Evolutionary conservation across 92 coral and sea anemone genomes (phyloP).

Genomic region (Zoanthus gigantus): DNA sequence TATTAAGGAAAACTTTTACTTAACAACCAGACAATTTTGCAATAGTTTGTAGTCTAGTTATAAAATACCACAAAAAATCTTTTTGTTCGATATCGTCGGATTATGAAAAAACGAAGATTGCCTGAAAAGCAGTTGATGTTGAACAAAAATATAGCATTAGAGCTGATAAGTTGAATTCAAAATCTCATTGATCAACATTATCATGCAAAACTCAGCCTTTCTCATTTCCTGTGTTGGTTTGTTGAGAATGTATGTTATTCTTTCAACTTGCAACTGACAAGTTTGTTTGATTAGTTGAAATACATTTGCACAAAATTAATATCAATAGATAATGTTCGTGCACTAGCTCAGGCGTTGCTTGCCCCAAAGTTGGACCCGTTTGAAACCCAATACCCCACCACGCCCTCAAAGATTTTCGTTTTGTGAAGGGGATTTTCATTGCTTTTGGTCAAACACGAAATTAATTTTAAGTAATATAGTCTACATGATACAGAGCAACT

Average conservation of each 20-base stretch:
- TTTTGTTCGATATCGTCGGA: no score
- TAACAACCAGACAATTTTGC: no score
- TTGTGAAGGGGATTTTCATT: neutral
- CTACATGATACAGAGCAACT: neutral
- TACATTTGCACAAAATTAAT: neutral
- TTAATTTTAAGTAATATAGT: neutral
- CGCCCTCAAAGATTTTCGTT: neutral
- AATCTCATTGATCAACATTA: neutral
- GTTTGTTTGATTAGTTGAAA: neutral
- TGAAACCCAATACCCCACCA: slow-evolving; percentile 5
- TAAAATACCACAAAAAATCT: no score
- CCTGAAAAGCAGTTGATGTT: no score
- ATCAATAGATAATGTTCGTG: neutral
- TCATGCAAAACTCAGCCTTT: neutral
- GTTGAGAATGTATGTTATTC: neutral
- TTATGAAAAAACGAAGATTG: no score
- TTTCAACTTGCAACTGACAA: neutral
- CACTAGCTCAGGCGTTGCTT: neutral
- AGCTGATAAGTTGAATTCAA: neutral
- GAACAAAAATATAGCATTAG: no score
- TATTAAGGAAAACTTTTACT: no score
- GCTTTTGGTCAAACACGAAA: neutral
- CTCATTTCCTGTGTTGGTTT: neutral
- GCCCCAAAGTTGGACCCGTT: neutral
- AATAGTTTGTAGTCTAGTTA: no score